Evolutionary conservation across 2,113 vertebrate species (phyloP), one percentile per base, ranked within the genome.

Genomic region (Orthonyx spaldingii): DNA sequence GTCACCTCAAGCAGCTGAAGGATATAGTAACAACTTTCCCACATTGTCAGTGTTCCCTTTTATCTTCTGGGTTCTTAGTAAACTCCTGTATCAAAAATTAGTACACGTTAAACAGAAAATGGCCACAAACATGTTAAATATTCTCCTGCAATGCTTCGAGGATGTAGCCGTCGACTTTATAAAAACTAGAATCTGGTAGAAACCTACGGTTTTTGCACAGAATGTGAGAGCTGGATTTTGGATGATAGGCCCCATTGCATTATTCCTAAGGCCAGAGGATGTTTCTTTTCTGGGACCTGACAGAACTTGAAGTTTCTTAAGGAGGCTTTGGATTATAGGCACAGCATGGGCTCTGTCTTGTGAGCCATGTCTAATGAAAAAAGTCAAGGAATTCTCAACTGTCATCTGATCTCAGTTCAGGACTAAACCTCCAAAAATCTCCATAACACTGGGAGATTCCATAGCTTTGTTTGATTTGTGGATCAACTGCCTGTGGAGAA

Each of bases 401-500:
- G 70, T 68, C 0, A 0, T 94, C 87, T 96, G 95, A 97, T 96
- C 90, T 92, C 68, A 52, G 66, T 84, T 93, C 80, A 95, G 47
- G 52, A 77, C 33, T 94, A 92, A 95, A 85, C 70, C 46, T 91
- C 72, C 4, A 14, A 81, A 95, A 94, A 93, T 72, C 90, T 93
- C 87, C 47, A 15, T 82, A 90, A 92, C 46, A 49, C 85, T 88
- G 47, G 37, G 72, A 84, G 47, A 91, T 74, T 91, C 89, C 71
- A 24, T 56, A 68, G 72, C 44, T 87, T 86, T 41, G 10, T 84
- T 91, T 93, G 94, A 96, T 95, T 92, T 94, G 66, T 94, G 89
- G 87, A 95, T 97, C 96, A 96, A 63, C 84, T 96, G 85, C 93
- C 96, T 97, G 92, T 90, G 87, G 84, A 96, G 94, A 96, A 95